Percentiles rank a stretch among this genome's conserved stretches.
phyloP scores from a whole-genome alignment of 1,140 invertebrate species.

The Aphelinus certus region DNA sequence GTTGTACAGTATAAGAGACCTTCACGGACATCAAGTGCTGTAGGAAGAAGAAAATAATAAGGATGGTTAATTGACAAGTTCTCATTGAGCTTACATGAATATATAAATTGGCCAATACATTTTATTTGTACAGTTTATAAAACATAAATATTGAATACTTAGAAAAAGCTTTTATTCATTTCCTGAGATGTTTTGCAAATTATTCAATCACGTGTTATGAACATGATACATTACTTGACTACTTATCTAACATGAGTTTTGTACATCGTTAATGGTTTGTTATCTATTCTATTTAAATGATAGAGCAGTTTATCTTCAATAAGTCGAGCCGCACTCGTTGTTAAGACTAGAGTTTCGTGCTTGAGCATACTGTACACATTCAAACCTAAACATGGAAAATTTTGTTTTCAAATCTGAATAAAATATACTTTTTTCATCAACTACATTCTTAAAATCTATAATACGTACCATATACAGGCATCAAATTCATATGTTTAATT shows the following conservation, averaged over 20 bases:
- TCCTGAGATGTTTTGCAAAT: neutral
- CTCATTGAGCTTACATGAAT: no score
- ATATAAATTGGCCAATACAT: neutral
- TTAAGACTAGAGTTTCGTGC: conserved; percentile 93
- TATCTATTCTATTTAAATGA: conserved; percentile 76
- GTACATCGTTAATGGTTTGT: conserved; percentile 9
- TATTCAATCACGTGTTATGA: neutral
- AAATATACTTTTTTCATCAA: conserved; percentile 6
- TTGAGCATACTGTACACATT: conserved; percentile 94
- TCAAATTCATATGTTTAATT: conserved; percentile 88
- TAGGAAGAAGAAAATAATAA: no score
- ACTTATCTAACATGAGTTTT: no score
- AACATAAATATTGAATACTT: neutral
- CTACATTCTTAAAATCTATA: neutral
- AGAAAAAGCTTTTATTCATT: neutral
- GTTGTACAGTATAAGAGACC: no score
- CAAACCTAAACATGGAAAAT: conserved; percentile 64
- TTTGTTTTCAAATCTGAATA: conserved; percentile 16
- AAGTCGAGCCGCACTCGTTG: conserved; percentile 81
- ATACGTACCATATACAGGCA: conserved; percentile 88
- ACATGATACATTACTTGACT: neutral
- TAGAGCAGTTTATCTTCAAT: conserved; percentile 89
- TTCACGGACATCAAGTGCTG: no score
- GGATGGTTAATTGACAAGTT: no score
- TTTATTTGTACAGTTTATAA: conserved; percentile 1